phyloP scores from a whole-genome alignment of 2,888 invertebrate genomes.

The Strigamia crassipes region DNA sequence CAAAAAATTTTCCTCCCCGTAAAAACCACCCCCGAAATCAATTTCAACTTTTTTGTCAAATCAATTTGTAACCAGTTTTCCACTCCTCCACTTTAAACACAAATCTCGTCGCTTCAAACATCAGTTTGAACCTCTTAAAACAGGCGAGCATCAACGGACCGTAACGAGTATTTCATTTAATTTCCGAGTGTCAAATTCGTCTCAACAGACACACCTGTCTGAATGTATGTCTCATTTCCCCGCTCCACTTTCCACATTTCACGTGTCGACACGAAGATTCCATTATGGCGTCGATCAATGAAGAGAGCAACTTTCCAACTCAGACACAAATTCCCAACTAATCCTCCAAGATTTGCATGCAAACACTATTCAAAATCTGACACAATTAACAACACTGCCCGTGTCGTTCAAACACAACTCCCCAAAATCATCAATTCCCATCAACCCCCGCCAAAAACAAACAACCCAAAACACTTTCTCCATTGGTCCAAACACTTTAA shows the following conservation, averaged over 20 bases:
- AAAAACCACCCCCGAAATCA: no score
- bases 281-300: slow-evolving; percentile 37
- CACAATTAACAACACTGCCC: background rate
- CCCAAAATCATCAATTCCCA: background rate
- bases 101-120: background rate
- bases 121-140: background rate
- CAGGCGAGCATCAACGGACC: background rate
- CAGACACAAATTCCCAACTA: slow-evolving; percentile 24
- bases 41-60: no score
- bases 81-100: background rate
- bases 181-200: slow-evolving; percentile 10
- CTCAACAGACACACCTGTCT: slow-evolving; percentile 25
- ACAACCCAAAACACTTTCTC: no score
- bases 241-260: background rate
- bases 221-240: background rate
- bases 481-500: background rate
- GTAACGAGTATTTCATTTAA: slow-evolving; percentile 14
- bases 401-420: background rate
- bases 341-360: slow-evolving; percentile 21
- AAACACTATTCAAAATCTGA: slow-evolving; percentile 19
- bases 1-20: no score
- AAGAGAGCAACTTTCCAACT: background rate
- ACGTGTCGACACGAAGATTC: slow-evolving; percentile 32
- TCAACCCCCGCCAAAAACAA: background rate
- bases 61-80: no score